These are phyloP conservation scores for Arrhamphus sclerolepis DNA, from an alignment of 2,797 vertebrate genomes.

Conservation along the genomic window DNA sequence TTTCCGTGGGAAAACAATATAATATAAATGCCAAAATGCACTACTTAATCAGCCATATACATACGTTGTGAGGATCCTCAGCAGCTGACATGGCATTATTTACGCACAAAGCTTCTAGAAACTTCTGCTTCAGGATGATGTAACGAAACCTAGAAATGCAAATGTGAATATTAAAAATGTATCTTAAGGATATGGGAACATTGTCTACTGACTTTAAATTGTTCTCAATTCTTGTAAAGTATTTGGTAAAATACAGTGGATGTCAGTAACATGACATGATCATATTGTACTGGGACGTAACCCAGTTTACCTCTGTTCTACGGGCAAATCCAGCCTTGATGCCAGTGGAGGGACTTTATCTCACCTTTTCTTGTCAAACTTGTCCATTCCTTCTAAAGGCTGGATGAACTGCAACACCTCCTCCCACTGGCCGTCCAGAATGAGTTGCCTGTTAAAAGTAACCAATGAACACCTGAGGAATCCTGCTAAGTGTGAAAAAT, in stretches of 20 bases:
- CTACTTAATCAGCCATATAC: slow-evolving; percentile 35
- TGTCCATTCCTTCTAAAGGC: slow-evolving; percentile 95
- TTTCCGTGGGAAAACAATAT: too few relatives aligned
- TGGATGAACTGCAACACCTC: slow-evolving; percentile 99
- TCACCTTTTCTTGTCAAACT: slow-evolving; percentile 96
- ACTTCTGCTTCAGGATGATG: slow-evolving; percentile 95
- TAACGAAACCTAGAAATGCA: slow-evolving; percentile 89
- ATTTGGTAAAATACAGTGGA: too few relatives aligned
- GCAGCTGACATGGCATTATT: slow-evolving; percentile 96
- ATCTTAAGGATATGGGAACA: neutral
- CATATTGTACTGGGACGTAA: too few relatives aligned
- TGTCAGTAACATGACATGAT: too few relatives aligned
- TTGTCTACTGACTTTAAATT: neutral
- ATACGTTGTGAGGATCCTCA: slow-evolving; percentile 93
- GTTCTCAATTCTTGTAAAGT: neutral
- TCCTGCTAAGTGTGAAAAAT: neutral
- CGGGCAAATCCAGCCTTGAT: too few relatives aligned
- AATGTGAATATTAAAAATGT: slow-evolving; percentile 5
- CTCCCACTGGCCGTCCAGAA: slow-evolving; percentile 97
- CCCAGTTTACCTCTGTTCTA: too few relatives aligned
- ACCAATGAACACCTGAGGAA: slow-evolving; percentile 19
- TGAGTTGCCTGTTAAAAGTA: slow-evolving; percentile 85
- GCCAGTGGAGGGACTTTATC: neutral
- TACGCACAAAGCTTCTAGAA: slow-evolving; percentile 95
- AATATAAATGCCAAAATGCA: neutral